These are phyloP conservation scores for Trichogramma dendrolimi DNA, from an alignment of 2,888 invertebrate species.

Conservation along the genomic window DNA sequence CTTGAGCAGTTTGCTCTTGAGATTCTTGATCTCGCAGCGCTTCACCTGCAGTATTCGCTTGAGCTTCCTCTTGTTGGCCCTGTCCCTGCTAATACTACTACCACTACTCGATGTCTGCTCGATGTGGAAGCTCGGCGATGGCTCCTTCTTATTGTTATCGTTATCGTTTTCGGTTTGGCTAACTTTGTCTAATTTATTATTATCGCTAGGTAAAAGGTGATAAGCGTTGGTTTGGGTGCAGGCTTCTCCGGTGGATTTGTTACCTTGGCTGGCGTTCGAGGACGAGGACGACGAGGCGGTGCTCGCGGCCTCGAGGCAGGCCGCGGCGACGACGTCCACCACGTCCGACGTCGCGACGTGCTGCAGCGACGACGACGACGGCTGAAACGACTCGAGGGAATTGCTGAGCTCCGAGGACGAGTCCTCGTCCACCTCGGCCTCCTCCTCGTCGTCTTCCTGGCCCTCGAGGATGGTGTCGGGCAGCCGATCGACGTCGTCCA, in stretches of 20 bases:
- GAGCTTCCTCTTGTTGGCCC: no score
- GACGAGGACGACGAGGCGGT: constrained; percentile 12
- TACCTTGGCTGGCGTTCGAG: constrained; percentile 13
- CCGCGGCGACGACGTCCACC: no score
- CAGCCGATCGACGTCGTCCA: constrained; percentile 17
- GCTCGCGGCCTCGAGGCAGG: no score
- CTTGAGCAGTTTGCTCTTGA: constrained; percentile 11
- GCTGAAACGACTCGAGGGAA: constrained; percentile 6
- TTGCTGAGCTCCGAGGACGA: constrained; percentile 4
- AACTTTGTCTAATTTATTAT: constrained; percentile 11
- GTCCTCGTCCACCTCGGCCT: not conserved
- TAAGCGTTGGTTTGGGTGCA: constrained; percentile 4
- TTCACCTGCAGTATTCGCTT: constrained; percentile 8
- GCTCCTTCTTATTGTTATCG: not conserved
- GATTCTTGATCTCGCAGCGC: constrained; percentile 1
- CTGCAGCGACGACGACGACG: no score
- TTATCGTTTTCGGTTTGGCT: constrained; percentile 10
- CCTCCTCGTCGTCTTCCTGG: not conserved
- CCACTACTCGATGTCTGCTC: no score
- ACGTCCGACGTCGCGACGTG: no score
- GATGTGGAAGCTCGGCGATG: no score
- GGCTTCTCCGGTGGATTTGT: constrained; percentile 6
- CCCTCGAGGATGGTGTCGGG: constrained; percentile 21
- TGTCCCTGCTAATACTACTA: no score
- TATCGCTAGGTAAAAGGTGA: not conserved